These are phyloP conservation scores for Helicoverpa assulta DNA, from an alignment of 2,888 invertebrate genomes.

Conservation along the genomic window DNA sequence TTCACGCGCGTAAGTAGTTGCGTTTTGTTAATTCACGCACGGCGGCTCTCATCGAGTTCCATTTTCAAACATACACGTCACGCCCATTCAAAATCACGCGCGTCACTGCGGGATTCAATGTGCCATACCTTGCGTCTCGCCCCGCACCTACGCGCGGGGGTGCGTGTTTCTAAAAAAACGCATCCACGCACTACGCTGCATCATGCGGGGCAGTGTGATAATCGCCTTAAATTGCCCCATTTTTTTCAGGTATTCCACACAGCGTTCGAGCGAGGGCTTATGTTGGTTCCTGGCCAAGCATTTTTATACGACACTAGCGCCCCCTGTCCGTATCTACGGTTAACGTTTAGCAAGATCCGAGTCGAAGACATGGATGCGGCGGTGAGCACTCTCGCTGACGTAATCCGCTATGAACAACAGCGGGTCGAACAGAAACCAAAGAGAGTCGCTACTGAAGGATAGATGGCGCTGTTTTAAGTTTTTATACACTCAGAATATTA, in stretches of 20 bases:
- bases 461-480: constrained; percentile 63
- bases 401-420: constrained; percentile 91
- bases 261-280: constrained; percentile 92
- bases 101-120: too few relatives aligned
- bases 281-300: constrained; percentile 93
- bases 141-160: too few relatives aligned
- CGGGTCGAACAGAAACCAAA: constrained; percentile 64
- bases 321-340: constrained; percentile 92
- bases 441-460: constrained; percentile 71
- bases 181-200: too few relatives aligned
- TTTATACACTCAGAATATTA: background rate
- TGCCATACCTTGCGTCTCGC: too few relatives aligned
- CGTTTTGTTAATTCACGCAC: too few relatives aligned
- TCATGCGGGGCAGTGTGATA: too few relatives aligned
- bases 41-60: too few relatives aligned
- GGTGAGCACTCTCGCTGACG: constrained; percentile 89
- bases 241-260: constrained; percentile 83
- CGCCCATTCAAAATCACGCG: too few relatives aligned
- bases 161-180: too few relatives aligned
- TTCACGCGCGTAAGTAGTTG: too few relatives aligned
- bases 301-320: constrained; percentile 91
- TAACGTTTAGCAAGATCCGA: constrained; percentile 93
- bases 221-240: background rate
- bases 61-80: too few relatives aligned
- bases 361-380: constrained; percentile 92